These are phyloP conservation scores for Temnothorax longispinosus DNA, from an alignment of 1,140 invertebrate genomes.

Conservation along the genomic window DNA sequence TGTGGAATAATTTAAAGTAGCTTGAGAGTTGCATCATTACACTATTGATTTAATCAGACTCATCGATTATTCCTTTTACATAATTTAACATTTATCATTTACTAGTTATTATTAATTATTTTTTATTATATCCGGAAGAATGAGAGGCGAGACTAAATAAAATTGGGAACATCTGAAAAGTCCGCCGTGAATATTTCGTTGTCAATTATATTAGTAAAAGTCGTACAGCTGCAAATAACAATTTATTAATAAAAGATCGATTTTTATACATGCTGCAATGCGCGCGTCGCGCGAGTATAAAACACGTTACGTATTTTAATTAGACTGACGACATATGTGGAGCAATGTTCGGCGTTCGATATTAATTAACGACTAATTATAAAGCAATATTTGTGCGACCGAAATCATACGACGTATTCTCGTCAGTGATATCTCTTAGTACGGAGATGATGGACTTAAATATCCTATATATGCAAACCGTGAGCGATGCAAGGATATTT, in stretches of 20 bases:
- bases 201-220: neutral
- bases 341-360: neutral
- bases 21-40: neutral
- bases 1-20: neutral
- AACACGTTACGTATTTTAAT: constrained; percentile 17
- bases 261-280: neutral
- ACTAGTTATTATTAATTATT: neutral
- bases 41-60: neutral
- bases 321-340: neutral
- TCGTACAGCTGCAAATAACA: neutral
- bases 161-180: neutral
- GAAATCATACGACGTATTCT: neutral
- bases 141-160: neutral
- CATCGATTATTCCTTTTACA: neutral
- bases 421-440: neutral
- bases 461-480: neutral
- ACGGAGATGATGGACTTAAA: neutral
- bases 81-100: neutral
- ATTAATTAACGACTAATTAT: constrained; percentile 32
- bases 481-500: neutral
- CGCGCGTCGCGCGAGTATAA: neutral
- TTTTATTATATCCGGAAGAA: neutral
- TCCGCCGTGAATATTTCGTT: neutral
- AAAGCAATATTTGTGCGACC: neutral
- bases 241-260: neutral